Conservation (phyloP, 2,888 invertebrate species). For the Campaea margaritaria region DNA sequence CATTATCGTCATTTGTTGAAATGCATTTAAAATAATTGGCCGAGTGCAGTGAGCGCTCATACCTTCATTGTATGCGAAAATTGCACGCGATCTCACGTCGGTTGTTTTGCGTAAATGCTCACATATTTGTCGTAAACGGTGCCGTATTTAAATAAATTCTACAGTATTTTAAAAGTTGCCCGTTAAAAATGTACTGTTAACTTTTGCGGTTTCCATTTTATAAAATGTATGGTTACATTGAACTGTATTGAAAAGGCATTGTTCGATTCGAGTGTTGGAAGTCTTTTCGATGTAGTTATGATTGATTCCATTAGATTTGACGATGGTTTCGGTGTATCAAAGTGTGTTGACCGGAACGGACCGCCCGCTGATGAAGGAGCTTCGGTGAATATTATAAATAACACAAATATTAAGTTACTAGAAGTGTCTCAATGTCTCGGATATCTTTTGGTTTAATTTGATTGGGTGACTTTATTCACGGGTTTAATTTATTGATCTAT, state of each 20-base stretch:
- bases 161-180: constrained; percentile 47
- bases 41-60: constrained; percentile 74
- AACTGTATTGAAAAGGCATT: constrained; percentile 28
- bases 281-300: constrained; percentile 71
- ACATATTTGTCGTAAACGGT: constrained; percentile 79
- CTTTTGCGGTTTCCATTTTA: constrained; percentile 47
- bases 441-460: constrained; percentile 22
- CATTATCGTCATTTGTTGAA: constrained; percentile 84
- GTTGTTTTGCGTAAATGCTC: constrained; percentile 80
- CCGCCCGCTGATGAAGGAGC: constrained; percentile 74
- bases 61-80: constrained; percentile 74
- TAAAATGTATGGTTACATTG: constrained; percentile 15
- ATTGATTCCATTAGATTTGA: constrained; percentile 79
- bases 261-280: constrained; percentile 49
- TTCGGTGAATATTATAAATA: constrained; percentile 54
- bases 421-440: constrained; percentile 44
- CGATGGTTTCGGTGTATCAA: constrained; percentile 78
- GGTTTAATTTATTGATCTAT: neutral
- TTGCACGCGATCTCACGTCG: constrained; percentile 78
- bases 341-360: constrained; percentile 75
- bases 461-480: constrained; percentile 8
- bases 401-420: constrained; percentile 51
- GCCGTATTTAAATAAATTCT: constrained; percentile 63
- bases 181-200: constrained; percentile 58
- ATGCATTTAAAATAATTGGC: constrained; percentile 85